phyloP scores from a whole-genome alignment of 2,113 vertebrate species.

The Sorex fumeus region DNA sequence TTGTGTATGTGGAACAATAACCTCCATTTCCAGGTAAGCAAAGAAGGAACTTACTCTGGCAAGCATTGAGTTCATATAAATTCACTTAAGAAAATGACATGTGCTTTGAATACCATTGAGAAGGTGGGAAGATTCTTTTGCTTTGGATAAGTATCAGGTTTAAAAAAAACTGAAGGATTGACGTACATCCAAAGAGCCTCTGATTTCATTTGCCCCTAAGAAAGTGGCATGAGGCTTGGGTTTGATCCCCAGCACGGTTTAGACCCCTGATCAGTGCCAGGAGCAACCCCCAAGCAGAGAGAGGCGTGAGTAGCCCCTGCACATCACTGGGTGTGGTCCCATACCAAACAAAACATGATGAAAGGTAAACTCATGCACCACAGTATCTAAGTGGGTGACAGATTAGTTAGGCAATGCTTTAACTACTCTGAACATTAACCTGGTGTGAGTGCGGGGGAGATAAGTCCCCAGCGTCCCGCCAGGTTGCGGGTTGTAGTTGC shows the following conservation, averaged over 20 bases:
- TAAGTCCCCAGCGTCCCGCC: background rate
- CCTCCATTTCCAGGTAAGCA: background rate
- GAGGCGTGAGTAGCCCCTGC: too few relatives aligned
- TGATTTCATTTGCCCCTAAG: conserved; percentile 1
- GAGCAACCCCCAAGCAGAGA: too few relatives aligned
- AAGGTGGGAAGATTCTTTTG: background rate
- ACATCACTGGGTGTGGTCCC: too few relatives aligned
- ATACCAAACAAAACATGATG: too few relatives aligned
- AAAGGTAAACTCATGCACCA: too few relatives aligned
- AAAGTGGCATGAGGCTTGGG: background rate
- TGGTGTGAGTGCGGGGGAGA: background rate
- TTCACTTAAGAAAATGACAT: background rate
- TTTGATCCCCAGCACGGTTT: too few relatives aligned
- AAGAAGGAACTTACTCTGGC: background rate
- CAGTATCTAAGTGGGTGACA: background rate
- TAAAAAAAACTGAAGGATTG: background rate
- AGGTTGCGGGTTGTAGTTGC: background rate
- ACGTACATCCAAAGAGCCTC: background rate
- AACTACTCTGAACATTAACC: background rate
- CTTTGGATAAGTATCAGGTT: background rate
- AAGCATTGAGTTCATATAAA: conserved; percentile 28
- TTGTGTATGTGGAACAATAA: background rate
- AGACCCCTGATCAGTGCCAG: too few relatives aligned
- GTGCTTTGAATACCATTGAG: conserved; percentile 5
- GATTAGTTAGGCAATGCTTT: background rate